Conservation (phyloP, 2,888 invertebrate genomes). For the Antheraea yamamai region DNA sequence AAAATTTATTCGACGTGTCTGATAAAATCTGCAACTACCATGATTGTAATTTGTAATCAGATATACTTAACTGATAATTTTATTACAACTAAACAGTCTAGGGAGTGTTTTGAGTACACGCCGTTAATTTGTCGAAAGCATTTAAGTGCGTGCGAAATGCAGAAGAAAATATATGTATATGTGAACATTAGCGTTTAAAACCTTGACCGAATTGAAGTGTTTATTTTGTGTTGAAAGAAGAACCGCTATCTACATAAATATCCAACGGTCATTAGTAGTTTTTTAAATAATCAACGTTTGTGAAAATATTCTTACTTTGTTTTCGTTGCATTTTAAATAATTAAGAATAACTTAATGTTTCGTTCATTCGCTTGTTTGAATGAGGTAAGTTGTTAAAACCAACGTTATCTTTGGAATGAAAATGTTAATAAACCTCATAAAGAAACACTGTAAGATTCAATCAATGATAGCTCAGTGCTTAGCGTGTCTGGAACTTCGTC, state of each 20-base stretch:
- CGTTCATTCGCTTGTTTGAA: too few relatives aligned
- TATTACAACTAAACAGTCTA: neutral
- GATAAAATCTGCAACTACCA: too few relatives aligned
- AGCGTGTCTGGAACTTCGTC: too few relatives aligned
- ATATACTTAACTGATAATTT: too few relatives aligned
- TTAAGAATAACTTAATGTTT: too few relatives aligned
- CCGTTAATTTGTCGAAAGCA: neutral
- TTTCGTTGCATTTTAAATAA: neutral
- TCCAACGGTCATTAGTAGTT: neutral
- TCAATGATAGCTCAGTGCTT: too few relatives aligned
- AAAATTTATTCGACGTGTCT: too few relatives aligned
- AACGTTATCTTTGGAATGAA: too few relatives aligned
- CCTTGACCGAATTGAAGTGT: constrained; percentile 11
- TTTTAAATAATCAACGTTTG: neutral
- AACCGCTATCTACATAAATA: neutral
- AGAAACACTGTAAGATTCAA: too few relatives aligned
- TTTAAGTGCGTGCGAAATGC: neutral
- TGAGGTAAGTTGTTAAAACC: too few relatives aligned
- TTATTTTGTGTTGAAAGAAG: neutral
- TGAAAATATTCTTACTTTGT: neutral
- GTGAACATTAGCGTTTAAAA: neutral
- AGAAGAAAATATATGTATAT: neutral
- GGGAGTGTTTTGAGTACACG: neutral
- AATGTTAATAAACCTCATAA: too few relatives aligned
- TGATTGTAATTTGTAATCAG: too few relatives aligned